phyloP scores from a whole-genome alignment of 2,888 invertebrate genomes.

The Cosmopolites sordidus region DNA sequence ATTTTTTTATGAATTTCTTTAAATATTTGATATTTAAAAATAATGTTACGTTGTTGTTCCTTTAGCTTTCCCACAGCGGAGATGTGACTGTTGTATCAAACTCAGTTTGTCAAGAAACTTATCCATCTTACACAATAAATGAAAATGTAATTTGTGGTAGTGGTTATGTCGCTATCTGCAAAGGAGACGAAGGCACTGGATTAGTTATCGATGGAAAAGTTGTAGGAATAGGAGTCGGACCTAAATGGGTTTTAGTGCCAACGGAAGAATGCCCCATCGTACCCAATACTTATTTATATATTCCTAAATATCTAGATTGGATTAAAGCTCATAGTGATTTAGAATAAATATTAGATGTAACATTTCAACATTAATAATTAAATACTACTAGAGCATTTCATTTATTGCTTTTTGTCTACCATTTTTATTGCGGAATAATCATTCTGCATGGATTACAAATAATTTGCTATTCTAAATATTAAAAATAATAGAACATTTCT shows the following conservation, averaged over 20 bases:
- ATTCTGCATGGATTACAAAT: too few species aligned
- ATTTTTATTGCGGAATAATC: too few species aligned
- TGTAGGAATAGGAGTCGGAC: slow-evolving; percentile 5
- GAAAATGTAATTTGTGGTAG: slow-evolving; percentile 6
- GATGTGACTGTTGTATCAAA: slow-evolving; percentile 7
- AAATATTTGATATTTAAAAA: not conserved
- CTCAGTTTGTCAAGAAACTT: slow-evolving; percentile 8
- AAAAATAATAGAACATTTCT: too few species aligned
- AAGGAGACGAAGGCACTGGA: slow-evolving; percentile 10
- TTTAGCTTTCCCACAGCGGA: slow-evolving; percentile 2
- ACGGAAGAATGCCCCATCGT: slow-evolving; percentile 11
- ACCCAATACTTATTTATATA: slow-evolving; percentile 10
- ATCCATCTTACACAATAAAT: slow-evolving; percentile 5
- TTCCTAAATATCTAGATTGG: slow-evolving; percentile 15
- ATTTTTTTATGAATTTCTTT: not conserved
- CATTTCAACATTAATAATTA: too few species aligned
- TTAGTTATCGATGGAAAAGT: slow-evolving; percentile 1
- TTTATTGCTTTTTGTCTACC: too few species aligned
- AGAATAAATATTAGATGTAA: too few species aligned
- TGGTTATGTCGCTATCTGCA: slow-evolving; percentile 7
- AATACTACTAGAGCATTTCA: too few species aligned
- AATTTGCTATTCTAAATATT: too few species aligned
- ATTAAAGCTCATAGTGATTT: slow-evolving; percentile 13
- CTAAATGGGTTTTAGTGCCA: not conserved
- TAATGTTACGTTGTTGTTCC: not conserved